phyloP scores from a whole-genome alignment of 2,113 vertebrate genomes.

The Antechinus stuartii region DNA sequence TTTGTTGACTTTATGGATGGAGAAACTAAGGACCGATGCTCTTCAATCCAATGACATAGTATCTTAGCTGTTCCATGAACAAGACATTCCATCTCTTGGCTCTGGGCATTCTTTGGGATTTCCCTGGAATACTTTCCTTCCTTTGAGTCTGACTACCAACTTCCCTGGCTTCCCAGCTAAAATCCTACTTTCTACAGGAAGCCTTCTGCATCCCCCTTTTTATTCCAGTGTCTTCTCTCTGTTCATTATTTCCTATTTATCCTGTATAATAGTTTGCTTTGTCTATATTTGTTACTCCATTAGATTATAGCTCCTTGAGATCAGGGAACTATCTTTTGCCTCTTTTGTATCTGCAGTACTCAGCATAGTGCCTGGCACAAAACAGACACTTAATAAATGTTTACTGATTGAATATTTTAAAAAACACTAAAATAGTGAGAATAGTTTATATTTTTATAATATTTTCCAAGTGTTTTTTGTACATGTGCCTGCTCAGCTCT shows the following conservation, averaged over 20 bases:
- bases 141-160: background rate
- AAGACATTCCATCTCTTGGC: background rate
- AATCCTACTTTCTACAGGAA: background rate
- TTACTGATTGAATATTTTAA: background rate
- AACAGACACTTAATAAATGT: background rate
- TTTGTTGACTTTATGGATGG: too few relatives aligned
- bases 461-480: background rate
- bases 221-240: background rate
- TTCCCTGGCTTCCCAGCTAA: background rate
- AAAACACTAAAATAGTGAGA: background rate
- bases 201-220: background rate
- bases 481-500: background rate
- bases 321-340: background rate
- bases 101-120: background rate
- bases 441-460: background rate
- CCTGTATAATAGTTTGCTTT: background rate
- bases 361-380: background rate
- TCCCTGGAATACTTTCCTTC: background rate
- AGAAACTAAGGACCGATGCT: background rate
- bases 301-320: background rate
- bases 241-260: background rate
- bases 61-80: background rate
- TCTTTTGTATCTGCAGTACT: background rate
- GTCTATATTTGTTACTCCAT: background rate
- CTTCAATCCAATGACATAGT: background rate